Evolutionary conservation across 2,113 vertebrate species (phyloP).

Genomic region (Lophura nycthemera): DNA sequence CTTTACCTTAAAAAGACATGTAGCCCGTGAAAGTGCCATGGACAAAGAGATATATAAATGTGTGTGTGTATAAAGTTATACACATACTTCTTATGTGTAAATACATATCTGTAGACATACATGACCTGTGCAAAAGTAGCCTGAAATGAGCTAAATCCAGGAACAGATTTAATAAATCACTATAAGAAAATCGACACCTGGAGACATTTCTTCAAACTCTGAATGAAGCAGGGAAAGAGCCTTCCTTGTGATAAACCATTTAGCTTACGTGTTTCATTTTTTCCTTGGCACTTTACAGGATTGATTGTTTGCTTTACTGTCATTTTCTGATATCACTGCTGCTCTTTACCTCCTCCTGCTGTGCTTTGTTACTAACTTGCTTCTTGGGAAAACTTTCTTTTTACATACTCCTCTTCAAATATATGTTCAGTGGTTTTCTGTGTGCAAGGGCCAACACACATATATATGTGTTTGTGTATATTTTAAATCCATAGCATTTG

Average conservation of each 20-base stretch:
- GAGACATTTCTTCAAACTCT: background rate
- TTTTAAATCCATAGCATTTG: background rate
- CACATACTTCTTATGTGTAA: background rate
- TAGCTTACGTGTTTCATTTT: background rate
- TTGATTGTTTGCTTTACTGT: background rate
- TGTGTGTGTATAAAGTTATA: background rate
- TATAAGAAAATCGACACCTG: background rate
- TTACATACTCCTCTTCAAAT: conserved; percentile 12
- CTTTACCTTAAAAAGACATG: background rate
- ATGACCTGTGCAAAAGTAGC: background rate
- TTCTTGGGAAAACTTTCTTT: conserved; percentile 8
- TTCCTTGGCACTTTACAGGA: background rate
- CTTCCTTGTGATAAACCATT: background rate
- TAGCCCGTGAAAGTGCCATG: background rate
- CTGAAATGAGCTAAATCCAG: background rate
- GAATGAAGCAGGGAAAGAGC: background rate
- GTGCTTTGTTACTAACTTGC: background rate
- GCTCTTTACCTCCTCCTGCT: background rate
- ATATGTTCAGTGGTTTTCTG: conserved; percentile 43
- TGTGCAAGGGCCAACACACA: background rate
- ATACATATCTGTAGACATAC: background rate
- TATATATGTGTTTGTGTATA: background rate
- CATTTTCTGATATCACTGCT: background rate
- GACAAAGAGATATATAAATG: background rate
- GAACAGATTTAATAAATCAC: conserved; percentile 4